Base-by-base conservation (phyloP, 2,888 invertebrate genomes). In the Ramazzottius varieornatus region DNA sequence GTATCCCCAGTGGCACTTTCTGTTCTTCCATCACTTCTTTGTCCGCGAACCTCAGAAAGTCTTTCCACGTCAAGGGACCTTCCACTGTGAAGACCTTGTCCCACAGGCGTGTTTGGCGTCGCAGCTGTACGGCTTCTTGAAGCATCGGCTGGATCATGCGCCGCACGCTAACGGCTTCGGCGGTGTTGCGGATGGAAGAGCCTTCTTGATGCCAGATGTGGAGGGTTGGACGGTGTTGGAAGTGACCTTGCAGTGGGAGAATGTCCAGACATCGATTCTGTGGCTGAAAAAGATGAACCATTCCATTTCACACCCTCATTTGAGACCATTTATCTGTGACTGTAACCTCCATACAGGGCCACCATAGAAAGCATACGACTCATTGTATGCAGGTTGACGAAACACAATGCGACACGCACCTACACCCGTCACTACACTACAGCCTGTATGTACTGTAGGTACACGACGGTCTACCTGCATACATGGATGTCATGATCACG, bases 21-120 rank as follows among this genome's bases (percentile, higher is more conserved):
- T 90, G 86, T 75, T 93, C 93, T 74, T 89, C 88, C 66, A 90
- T 88, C 66, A 90, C 80, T 79, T 64, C 91, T 74, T 92, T 81
- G 8, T 92, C 93, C 46, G 93, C 92, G 67, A 94, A 81, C 67
- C 90, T 83, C 80, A 93, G 94, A 78, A 98, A 94, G 76, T 94
- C 91, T 65, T 93, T 82, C 96, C 96, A 98, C 1, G 96, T 98
- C 20, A 98, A 82, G 33, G 96, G 96, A 0, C 98, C 98, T 69
- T 88, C 86, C 54, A 98, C 90, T 0, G 85, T 86, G 71, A 86
- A 84, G 1, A 86, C 86, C 65, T 91, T 88, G 76, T 94, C 93
- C 87, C 93, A 93, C 78, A 90, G 82, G 70, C 88, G 82, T 32
- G 75, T 75, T 32, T 75, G 74, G 2, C 75, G 72, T 71, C 90